Base-by-base conservation (phyloP, 2,888 invertebrate genomes). In the Archaeoteleia sp. region DNA sequence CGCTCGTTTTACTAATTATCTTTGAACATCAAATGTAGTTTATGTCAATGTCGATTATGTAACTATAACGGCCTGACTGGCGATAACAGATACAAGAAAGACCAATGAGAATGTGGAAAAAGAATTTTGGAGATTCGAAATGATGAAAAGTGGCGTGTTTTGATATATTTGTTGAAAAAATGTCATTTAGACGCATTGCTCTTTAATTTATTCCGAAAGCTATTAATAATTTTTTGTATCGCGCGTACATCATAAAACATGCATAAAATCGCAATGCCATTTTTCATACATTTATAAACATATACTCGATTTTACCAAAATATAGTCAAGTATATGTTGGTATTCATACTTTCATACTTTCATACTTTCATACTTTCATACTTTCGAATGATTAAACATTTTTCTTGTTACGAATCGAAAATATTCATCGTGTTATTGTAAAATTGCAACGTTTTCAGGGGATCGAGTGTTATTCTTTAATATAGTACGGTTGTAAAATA, bases 281-380 rank as follows among this genome's bases (percentile, higher is more conserved):
- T 12, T 29, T 35, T 32, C 17, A n/a, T 17, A 10, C 7, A 40
- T 32, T 13, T 48, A 40, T 20, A 2, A 20, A 20, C 20, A 4
- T 20, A 5, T 5, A 20, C 3, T 20, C 32, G 40, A 55, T 43
- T 57, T 55, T 65, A 65, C 40, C 48, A 53, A 58, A n/a, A n/a
- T n/a, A n/a, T n/a, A n/a, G n/a, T n/a, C n/a, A n/a, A n/a, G n/a
- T n/a, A n/a, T n/a, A n/a, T n/a, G n/a, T n/a, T n/a, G n/a, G n/a
- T n/a, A n/a, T n/a, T n/a, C n/a, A n/a, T n/a, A n/a, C n/a, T n/a
- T n/a, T n/a, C 32, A 66, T 58, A 66, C 58, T 66, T 58, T 66
- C 58, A 54, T 58, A 58, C 58, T 54, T 66, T n/a, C n/a, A n/a
- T n/a, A n/a, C n/a, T 66, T 60, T 66, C 66, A 60, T 66, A 66